Percentiles rank a stretch among this genome's conserved stretches.
Conservation (phyloP, 2,888 invertebrate species). For the Helobdella robusta region DNA sequence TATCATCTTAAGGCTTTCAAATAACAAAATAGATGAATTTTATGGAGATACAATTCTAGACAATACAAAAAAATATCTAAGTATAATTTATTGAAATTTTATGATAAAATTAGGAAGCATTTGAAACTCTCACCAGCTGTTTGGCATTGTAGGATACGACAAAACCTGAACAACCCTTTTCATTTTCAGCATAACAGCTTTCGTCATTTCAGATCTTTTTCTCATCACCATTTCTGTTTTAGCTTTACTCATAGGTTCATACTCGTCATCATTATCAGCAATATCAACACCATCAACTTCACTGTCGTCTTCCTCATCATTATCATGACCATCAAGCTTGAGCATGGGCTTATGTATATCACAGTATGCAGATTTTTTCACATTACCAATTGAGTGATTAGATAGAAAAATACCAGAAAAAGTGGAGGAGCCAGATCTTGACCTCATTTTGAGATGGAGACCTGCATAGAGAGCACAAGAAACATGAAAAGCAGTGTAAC, state of each 20-base stretch:
- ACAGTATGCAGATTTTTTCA: slow-evolving; percentile 18
- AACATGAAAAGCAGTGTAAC: slow-evolving; percentile 95
- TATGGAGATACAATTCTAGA: too few species aligned
- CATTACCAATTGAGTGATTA: slow-evolving; percentile 1
- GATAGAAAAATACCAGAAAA: slow-evolving; percentile 7
- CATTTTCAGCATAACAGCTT: neutral
- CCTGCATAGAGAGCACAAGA: slow-evolving; percentile 92
- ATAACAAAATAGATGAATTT: too few species aligned
- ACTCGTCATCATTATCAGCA: slow-evolving; percentile 16
- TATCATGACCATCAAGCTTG: neutral
- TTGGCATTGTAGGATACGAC: slow-evolving; percentile 16
- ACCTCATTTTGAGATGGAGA: slow-evolving; percentile 51
- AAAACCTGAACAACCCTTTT: neutral
- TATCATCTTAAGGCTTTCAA: too few species aligned
- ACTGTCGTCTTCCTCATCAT: neutral
- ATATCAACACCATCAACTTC: slow-evolving; percentile 5
- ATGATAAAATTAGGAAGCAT: too few species aligned
- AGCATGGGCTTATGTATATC: slow-evolving; percentile 13
- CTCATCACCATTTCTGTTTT: slow-evolving; percentile 50
- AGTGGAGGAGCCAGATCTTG: neutral
- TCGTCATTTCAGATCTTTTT: neutral
- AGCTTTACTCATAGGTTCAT: neutral
- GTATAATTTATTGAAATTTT: too few species aligned
- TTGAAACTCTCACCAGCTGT: too few species aligned
- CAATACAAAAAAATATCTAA: too few species aligned